Evolutionary conservation across 2,113 vertebrate species (phyloP).

Genomic region (Microcebus griseorufus): DNA sequence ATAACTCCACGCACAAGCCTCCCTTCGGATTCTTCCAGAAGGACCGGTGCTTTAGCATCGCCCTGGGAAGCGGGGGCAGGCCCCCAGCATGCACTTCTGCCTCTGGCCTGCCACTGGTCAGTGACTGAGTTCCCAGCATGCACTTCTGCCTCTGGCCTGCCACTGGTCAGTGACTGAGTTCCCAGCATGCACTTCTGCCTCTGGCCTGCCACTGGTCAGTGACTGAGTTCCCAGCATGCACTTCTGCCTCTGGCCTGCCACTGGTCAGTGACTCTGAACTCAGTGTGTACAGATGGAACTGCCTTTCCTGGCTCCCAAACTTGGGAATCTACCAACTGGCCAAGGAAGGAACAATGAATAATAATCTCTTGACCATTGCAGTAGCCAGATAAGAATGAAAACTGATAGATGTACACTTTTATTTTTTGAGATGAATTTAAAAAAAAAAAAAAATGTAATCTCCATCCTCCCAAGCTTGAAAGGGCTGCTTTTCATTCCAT

Average conservation of each 20-base stretch:
- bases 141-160: no score
- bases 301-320: background rate
- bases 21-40: background rate
- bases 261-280: background rate
- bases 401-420: background rate
- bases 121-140: background rate
- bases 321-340: conserved; percentile 28
- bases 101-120: background rate
- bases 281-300: background rate
- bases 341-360: conserved; percentile 12
- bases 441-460: conserved; percentile 30
- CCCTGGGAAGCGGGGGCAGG: background rate
- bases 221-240: background rate
- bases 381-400: conserved; percentile 16
- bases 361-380: background rate
- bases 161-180: no score
- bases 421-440: background rate
- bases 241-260: no score
- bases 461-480: background rate
- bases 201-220: background rate
- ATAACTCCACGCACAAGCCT: background rate
- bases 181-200: no score
- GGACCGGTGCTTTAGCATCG: background rate
- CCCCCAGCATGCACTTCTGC: background rate
- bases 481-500: background rate